Conservation (phyloP, 2,113 vertebrate species). For the Rhinoderma darwinii region DNA sequence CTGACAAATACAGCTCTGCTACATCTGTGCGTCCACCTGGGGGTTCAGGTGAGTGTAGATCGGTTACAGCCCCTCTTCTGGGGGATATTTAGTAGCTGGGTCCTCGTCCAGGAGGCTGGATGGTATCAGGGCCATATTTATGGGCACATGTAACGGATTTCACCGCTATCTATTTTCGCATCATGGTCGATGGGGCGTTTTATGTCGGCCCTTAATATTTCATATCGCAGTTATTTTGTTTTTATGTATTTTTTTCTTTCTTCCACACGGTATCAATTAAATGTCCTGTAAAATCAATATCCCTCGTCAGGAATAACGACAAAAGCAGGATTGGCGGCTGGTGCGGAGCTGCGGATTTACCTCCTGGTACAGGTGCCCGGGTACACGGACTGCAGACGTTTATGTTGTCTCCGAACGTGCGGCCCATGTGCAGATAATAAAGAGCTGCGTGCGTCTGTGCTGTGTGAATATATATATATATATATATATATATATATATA, state of each 20-base stretch:
- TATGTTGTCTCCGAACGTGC: too few relatives aligned
- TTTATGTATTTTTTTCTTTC: slow-evolving; percentile 52
- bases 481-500: neutral
- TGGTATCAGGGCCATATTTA: neutral
- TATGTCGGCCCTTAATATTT: slow-evolving; percentile 46
- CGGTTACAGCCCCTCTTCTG: neutral
- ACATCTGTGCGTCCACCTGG: neutral
- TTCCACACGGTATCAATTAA: slow-evolving; percentile 48
- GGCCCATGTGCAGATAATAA: neutral
- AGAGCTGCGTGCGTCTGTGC: neutral
- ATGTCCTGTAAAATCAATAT: slow-evolving; percentile 52
- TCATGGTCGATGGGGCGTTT: slow-evolving; percentile 45
- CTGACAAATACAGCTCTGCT: neutral
- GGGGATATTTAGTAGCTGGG: neutral
- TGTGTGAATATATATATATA: neutral
- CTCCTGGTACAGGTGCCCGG: neutral
- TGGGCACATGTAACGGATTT: neutral
- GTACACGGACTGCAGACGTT: neutral
- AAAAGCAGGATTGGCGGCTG: neutral
- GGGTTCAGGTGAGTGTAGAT: neutral
- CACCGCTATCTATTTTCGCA: slow-evolving; percentile 15
- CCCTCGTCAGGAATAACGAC: slow-evolving; percentile 44
- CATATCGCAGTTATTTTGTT: slow-evolving; percentile 49
- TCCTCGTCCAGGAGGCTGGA: neutral
- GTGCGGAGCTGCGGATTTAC: neutral